phyloP scores from a whole-genome alignment of 2,797 vertebrate species.

The Siniperca scherzeri region DNA sequence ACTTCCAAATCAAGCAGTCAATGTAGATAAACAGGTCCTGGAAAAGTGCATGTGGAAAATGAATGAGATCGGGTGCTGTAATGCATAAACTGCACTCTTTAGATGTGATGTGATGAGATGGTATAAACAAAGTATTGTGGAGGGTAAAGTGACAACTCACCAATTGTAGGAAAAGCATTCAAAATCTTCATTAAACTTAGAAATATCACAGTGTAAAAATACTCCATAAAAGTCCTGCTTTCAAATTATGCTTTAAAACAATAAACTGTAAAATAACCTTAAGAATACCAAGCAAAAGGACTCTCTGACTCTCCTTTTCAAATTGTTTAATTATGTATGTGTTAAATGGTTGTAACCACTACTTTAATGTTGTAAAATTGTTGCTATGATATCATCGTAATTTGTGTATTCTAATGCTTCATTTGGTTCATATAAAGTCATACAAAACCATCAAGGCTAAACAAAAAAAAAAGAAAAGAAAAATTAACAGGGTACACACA shows the following conservation, averaged over 20 bases:
- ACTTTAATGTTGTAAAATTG: neutral
- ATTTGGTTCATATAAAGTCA: neutral
- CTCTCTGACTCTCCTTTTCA: neutral
- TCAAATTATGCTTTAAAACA: neutral
- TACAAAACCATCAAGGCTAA: neutral
- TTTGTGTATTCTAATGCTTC: neutral
- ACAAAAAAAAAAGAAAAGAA: neutral
- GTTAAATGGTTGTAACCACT: neutral
- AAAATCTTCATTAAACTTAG: neutral
- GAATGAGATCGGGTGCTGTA: neutral
- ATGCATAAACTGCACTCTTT: too few relatives aligned
- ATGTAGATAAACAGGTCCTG: neutral
- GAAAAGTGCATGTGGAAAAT: neutral
- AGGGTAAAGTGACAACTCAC: neutral
- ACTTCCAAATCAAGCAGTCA: neutral
- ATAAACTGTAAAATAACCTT: neutral
- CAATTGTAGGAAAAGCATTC: neutral
- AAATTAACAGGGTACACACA: too few relatives aligned
- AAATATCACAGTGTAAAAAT: neutral
- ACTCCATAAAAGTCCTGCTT: neutral
- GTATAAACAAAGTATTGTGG: neutral
- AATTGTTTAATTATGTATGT: neutral
- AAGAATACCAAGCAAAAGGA: too few relatives aligned
- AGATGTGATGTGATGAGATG: neutral
- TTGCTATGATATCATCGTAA: neutral